These are phyloP conservation scores for Chelonia mydas DNA, from an alignment of 2,797 vertebrate genomes.

Conservation along the genomic window DNA sequence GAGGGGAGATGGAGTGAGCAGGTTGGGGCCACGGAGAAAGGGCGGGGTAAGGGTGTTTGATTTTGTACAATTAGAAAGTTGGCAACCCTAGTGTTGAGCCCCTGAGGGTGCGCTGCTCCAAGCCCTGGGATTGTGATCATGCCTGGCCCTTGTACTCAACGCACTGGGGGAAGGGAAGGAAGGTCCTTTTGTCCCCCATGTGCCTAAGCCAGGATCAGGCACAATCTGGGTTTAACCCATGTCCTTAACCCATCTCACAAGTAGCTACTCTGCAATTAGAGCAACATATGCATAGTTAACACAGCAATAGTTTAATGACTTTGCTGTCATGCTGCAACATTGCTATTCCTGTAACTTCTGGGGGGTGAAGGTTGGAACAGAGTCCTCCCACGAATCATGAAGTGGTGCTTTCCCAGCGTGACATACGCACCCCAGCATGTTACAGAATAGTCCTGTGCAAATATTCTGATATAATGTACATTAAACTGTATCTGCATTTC, in stretches of 20 bases:
- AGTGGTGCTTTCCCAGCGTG: background rate
- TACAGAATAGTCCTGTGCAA: constrained; percentile 15
- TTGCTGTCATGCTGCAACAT: background rate
- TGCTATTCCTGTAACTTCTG: background rate
- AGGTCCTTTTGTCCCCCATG: background rate
- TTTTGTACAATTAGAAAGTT: no score
- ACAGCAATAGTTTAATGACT: background rate
- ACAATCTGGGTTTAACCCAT: background rate
- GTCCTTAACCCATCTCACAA: background rate
- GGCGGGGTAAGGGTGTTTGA: no score
- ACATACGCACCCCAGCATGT: background rate
- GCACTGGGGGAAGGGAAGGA: background rate
- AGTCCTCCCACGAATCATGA: background rate
- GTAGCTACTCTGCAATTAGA: background rate
- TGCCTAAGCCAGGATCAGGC: background rate
- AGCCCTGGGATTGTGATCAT: background rate
- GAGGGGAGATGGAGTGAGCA: no score
- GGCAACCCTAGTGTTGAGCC: background rate
- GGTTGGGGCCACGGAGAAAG: no score
- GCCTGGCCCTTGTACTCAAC: background rate
- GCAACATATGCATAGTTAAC: background rate
- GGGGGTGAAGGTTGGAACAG: background rate
- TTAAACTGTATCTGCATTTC: background rate
- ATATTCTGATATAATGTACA: constrained; percentile 33
- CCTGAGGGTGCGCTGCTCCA: background rate